Evolutionary conservation across 2,888 invertebrate species (phyloP), one percentile per base, ranked within the genome.

Genomic region (Ectropis crepuscularia): DNA sequence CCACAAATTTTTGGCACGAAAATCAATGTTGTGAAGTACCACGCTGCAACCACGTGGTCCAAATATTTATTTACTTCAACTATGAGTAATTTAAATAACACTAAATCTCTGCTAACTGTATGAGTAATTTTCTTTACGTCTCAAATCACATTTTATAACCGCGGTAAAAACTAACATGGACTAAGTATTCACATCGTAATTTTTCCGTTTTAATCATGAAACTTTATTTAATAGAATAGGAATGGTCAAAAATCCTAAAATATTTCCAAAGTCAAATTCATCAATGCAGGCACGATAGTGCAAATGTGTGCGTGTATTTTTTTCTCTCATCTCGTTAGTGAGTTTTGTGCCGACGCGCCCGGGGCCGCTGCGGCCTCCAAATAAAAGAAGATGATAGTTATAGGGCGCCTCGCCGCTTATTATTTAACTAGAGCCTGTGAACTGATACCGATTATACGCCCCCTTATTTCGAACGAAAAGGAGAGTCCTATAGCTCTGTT

Each of bases 331-430:
- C 88, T 91, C 88, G 92, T 91, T 91, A 90, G 89, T 82, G 80
- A 77, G 83, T 81, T 84, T 82, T 79, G 84, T 75, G 81, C 80
- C 79, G 83, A 86, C 83, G 86, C 82, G 86, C 83, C 75, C 80
- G 76, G 83, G 82, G 86, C 78, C 81, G 72, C 75, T 64, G 81
- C 84, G 83, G 85, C 86, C 82, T 50, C 74, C 86, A 87, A 89
- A 90, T 86, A 89, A 90, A 90, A 87, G 79, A 77, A 88, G 86
- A 89, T 88, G 88, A 89, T 89, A 90, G 88, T 90, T 90, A 89
- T 81, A 89, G 85, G 87, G 85, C 86, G 80, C 82, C 78, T 77
- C 78, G 80, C 85, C 86, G 87, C 88, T 90, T 88, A 88, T 90
- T 91, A 91, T 90, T 89, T 88, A 92, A 90, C 89, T 89, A 90